Evolutionary conservation across 2,113 vertebrate genomes (phyloP).

Genomic region (Sturnira hondurensis): DNA sequence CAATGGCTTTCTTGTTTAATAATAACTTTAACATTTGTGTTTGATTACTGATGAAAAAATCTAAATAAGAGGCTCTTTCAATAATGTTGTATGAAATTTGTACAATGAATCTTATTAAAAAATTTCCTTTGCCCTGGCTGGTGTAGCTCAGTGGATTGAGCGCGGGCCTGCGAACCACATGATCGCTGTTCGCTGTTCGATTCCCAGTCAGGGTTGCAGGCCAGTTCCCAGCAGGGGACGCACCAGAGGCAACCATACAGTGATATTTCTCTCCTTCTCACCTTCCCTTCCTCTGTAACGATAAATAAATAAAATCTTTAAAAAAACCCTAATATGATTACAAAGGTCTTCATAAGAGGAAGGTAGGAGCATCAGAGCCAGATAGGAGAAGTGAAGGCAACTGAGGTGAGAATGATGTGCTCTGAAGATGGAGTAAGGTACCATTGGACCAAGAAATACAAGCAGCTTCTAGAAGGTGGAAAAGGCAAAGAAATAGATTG

Average conservation of each 20-base stretch:
- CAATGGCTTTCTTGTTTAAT: neutral
- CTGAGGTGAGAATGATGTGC: neutral
- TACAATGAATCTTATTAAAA: neutral
- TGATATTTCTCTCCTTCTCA: too few relatives aligned
- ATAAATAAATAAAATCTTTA: too few relatives aligned
- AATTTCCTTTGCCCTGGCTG: too few relatives aligned
- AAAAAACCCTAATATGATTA: neutral
- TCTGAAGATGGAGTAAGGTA: neutral
- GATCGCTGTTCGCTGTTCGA: too few relatives aligned
- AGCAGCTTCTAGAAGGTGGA: neutral
- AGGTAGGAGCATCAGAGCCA: neutral
- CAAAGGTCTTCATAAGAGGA: neutral
- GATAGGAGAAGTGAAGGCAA: neutral
- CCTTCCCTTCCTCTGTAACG: too few relatives aligned
- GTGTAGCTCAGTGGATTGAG: too few relatives aligned
- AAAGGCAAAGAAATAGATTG: neutral
- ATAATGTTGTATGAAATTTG: neutral
- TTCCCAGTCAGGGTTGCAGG: too few relatives aligned
- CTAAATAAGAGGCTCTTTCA: neutral
- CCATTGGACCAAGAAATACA: neutral
- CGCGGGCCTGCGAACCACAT: too few relatives aligned
- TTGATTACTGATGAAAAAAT: neutral
- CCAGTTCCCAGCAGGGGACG: too few relatives aligned
- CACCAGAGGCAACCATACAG: too few relatives aligned
- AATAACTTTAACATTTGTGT: neutral